Evolutionary conservation across 2,888 invertebrate species (phyloP).

Genomic region (Gryllus longicercus): DNA sequence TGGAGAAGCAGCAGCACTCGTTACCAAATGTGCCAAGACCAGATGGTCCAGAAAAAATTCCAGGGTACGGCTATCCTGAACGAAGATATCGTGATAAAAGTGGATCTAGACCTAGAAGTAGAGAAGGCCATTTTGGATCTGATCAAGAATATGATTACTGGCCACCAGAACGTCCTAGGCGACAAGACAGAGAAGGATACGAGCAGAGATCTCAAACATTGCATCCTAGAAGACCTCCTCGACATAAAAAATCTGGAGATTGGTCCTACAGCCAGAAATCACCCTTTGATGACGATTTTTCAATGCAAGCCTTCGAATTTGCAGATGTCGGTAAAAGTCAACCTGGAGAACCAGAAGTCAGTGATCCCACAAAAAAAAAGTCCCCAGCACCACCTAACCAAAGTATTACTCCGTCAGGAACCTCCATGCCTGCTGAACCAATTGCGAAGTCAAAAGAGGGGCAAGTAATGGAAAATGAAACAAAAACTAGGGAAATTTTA

Average conservation of each 20-base stretch:
- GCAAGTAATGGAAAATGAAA: constrained; percentile 22
- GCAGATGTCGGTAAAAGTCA: constrained; percentile 37
- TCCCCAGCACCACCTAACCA: constrained; percentile 22
- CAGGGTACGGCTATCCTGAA: constrained; percentile 28
- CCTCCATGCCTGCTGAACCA: constrained; percentile 26
- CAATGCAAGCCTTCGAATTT: constrained; percentile 49
- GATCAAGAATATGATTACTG: constrained; percentile 36
- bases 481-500: constrained; percentile 27
- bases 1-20: constrained; percentile 33
- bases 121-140: constrained; percentile 46
- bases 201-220: constrained; percentile 43
- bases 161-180: constrained; percentile 46
- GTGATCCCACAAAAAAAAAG: constrained; percentile 30
- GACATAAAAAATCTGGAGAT: constrained; percentile 32
- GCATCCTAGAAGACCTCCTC: constrained; percentile 39
- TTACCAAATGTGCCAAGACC: constrained; percentile 22
- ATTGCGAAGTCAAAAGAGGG: constrained; percentile 25
- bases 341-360: constrained; percentile 32
- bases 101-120: constrained; percentile 49
- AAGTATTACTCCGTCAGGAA: constrained; percentile 26
- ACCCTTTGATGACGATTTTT: constrained; percentile 61
- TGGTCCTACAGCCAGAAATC: constrained; percentile 46
- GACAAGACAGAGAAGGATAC: constrained; percentile 42
- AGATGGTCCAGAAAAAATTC: constrained; percentile 29
- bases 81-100: constrained; percentile 46